These are phyloP conservation scores for Chrysaora quinquecirrha DNA, from an alignment of 30 jellyfish, hydroid and myxozoan genomes.

Conservation along the genomic window DNA sequence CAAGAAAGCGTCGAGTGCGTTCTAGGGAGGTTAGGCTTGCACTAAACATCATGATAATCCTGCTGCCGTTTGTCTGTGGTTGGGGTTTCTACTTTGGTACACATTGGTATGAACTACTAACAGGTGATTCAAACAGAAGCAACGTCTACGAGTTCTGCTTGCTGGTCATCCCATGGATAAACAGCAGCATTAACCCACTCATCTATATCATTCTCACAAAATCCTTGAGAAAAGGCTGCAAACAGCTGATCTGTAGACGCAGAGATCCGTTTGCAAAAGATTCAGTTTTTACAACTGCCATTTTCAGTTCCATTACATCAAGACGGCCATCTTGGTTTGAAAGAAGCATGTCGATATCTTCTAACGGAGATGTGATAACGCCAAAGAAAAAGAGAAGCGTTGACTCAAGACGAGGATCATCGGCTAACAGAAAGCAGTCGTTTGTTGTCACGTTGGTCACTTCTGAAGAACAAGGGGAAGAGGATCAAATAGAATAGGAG, in stretches of 20 bases:
- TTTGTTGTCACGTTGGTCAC: conserved; percentile 3
- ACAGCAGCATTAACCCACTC: conserved; percentile 83
- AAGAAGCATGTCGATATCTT: conserved; percentile 12
- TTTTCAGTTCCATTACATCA: conserved; percentile 28
- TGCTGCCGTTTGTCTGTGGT: conserved; percentile 79
- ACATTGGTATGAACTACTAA: conserved; percentile 69
- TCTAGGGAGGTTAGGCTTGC: conserved; percentile 72
- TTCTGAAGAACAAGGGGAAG: not conserved
- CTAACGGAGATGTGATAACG: conserved; percentile 21
- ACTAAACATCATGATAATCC: conserved; percentile 55
- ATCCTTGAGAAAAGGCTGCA: conserved; percentile 75
- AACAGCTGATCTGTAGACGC: conserved; percentile 36
- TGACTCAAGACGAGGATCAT: conserved; percentile 59
- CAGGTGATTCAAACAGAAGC: conserved; percentile 40
- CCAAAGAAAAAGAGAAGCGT: conserved; percentile 23
- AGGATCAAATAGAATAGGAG: not conserved
- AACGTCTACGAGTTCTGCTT: conserved; percentile 60
- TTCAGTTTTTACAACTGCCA: conserved; percentile 24
- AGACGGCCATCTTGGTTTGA: conserved; percentile 64
- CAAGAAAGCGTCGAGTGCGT: conserved; percentile 16
- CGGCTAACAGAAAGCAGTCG: conserved; percentile 25
- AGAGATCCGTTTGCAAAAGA: not conserved
- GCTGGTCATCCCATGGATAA: conserved; percentile 79
- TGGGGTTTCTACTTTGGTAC: conserved; percentile 91
- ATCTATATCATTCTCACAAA: conserved; percentile 67